Base-by-base conservation (phyloP, 2,113 vertebrate genomes). In the Gyps fulvus region DNA sequence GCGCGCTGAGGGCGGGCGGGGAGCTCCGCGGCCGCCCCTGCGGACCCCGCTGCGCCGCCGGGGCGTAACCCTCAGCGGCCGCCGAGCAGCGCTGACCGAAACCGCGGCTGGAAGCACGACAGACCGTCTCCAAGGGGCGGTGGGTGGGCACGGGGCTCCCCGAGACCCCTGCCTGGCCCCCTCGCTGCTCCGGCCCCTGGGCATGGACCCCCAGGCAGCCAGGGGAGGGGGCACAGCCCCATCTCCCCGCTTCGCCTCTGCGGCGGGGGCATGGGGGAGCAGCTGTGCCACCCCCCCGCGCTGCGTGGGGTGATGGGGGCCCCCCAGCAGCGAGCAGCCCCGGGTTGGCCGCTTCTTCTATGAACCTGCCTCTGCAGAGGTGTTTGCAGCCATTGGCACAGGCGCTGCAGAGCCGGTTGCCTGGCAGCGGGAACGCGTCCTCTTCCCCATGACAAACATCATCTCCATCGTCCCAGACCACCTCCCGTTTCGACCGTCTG, bases 361-460 rank as follows among this genome's bases (percentile, higher is more conserved):
- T 32, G 87, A 95, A 83, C 70, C 96, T 93, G 96, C 96, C 96
- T 96, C 96, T 96, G 96, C 96, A 96, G 96, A 97, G 96, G 95
- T 42, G 95, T 6, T 85, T 7, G 78, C 92, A 96, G 96, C 96
- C 96, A 88, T 27, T 87, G 95, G 95, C 95, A 90, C 87, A 3
- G 91, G 90, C 12, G 45, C 96, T 95, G 96, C 96, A 20, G 96
- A 77, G 85, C 87, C 12, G 87, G 96, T 96, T 97, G 96, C 96
- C 96, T 93, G 96, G 96, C 96, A 97, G 96, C 96, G 11, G 47
- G 10, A 78, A 18, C 43, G 90, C 90, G 47, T 96, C 96, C 93
- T 94, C 87, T 50, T 94, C 84, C 72, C 95, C 91, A 16, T 11
- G 95, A 79, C 93, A 71, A 84, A 34, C 89, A 91, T 19, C 91